A percentile compares a stretch with the other conserved stretches of the same genome.
Evolutionary conservation across 2,113 vertebrate species (phyloP).

Genomic region (Pangasianodon gigas): DNA sequence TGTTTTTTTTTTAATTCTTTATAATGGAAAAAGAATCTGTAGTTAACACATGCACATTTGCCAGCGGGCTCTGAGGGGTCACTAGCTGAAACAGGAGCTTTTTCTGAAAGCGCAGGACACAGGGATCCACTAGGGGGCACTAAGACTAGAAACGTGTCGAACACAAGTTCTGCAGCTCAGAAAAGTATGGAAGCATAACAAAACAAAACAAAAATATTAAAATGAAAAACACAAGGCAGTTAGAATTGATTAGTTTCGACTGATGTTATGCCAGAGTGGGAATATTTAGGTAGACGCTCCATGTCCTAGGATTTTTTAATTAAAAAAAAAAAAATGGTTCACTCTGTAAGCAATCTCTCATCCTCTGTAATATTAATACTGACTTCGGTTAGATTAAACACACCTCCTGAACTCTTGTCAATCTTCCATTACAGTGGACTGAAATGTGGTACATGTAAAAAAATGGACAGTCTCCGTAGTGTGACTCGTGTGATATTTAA

Average conservation of each 20-base stretch:
- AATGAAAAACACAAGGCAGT: constrained; percentile 20
- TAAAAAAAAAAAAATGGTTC: not conserved
- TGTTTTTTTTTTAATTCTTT: constrained; percentile 75
- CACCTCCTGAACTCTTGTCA: not conserved
- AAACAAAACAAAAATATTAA: not conserved
- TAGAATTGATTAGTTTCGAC: not conserved
- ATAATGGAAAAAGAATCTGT: constrained; percentile 81
- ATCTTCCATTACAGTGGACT: not conserved
- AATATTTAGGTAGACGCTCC: not conserved
- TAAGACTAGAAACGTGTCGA: constrained; percentile 20
- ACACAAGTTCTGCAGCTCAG: not conserved
- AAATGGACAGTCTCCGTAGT: not conserved
- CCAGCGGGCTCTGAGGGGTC: constrained; percentile 74
- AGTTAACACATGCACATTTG: constrained; percentile 85
- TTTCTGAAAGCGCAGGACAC: constrained; percentile 30
- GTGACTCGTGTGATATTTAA: not conserved
- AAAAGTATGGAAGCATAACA: not conserved
- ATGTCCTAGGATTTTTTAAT: not conserved
- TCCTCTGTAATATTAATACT: constrained; percentile 68
- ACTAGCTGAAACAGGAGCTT: not conserved
- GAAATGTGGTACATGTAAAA: not conserved
- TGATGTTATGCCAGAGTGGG: constrained; percentile 9
- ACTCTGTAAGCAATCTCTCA: constrained; percentile 25
- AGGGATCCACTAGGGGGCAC: constrained; percentile 24
- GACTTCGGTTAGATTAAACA: constrained; percentile 56